Conservation (phyloP, 1,140 invertebrate genomes). For the Lethrus apterus region DNA sequence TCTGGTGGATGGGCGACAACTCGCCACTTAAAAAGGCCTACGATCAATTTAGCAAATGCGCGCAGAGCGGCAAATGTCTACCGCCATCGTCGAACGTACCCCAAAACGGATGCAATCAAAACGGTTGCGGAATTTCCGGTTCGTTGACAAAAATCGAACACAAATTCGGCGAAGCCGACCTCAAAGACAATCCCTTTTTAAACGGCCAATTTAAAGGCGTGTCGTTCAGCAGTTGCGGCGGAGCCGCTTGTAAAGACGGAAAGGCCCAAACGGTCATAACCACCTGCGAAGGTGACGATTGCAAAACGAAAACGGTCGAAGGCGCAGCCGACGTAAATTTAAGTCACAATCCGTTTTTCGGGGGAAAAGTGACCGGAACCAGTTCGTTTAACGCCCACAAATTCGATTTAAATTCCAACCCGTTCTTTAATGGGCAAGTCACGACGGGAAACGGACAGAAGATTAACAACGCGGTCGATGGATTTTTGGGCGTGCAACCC, state of each 20-base stretch:
- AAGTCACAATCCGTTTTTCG: slow-evolving; percentile 23
- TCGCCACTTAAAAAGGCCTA: slow-evolving; percentile 46
- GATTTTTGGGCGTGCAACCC: slow-evolving; percentile 17
- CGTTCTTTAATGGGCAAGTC: slow-evolving; percentile 7
- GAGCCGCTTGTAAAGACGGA: not conserved
- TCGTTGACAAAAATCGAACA: too few species aligned
- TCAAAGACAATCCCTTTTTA: slow-evolving; percentile 29
- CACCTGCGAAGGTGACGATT: not conserved
- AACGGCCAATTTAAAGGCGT: slow-evolving; percentile 18
- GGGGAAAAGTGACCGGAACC: slow-evolving; percentile 4
- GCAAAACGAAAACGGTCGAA: slow-evolving; percentile 5
- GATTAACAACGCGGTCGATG: slow-evolving; percentile 3
- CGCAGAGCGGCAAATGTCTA: slow-evolving; percentile 21
- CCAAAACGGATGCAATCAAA: not conserved
- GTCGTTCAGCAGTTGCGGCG: slow-evolving; percentile 11
- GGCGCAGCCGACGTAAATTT: slow-evolving; percentile 2
- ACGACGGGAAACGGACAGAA: not conserved
- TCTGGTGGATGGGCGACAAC: slow-evolving; percentile 49
- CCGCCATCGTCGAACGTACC: not conserved
- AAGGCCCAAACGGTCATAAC: not conserved
- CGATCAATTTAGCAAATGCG: slow-evolving; percentile 36
- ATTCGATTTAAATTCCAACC: slow-evolving; percentile 9
- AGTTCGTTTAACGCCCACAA: not conserved
- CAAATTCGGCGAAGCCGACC: slow-evolving; percentile 14
- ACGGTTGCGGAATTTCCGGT: too few species aligned